Evolutionary conservation across 2,888 invertebrate species (phyloP), one percentile per base, ranked within the genome.

Genomic region (Mechanitis mazaeus): DNA sequence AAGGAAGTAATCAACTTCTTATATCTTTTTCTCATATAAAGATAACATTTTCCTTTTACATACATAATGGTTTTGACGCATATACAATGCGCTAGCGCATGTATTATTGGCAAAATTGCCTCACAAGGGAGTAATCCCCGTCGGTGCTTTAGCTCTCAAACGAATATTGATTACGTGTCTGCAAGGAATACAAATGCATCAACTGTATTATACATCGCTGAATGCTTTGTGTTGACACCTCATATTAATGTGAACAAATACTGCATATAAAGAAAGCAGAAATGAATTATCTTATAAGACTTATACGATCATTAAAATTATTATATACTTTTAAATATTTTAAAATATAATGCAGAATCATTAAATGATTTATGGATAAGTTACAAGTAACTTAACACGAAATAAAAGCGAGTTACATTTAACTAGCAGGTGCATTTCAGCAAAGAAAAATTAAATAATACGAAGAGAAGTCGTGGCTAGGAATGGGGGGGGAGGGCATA

Each of bases 381-480:
- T 72, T 75, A 75, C 74, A 74, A 72, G 77, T 76, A 78, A 74
- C 73, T 78, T 74, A 68, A 71, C 70, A 71, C 70, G 72, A 76
- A 81, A 79, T 79, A 81, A 80, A 81, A 81, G 75, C 80, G 75
- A 76, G 81, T 83, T 84, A 83, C 82, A 75, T 75, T 83, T 88
- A 87, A 88, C 88, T 87, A 87, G 82, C 87, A 86, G 86, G 84
- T 87, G 85, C 83, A 86, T 83, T 85, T 79, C 80, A 81, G 81
- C 79, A 83, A 86, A 84, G 87, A 87, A 89, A 89, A 88, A 87
- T 88, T 83, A 86, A 90, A 90, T 87, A 89, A 85, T 82, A 80
- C 78, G 86, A 89, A 88, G 79, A 84, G 77, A 84, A 84, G 78
- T 82, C 82, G 75, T 73, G 75, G 69, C 73, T 77, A 73, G 80